These are phyloP conservation scores for Agonopterix heracliana DNA, from an alignment of 2,888 invertebrate genomes.

Conservation along the genomic window DNA sequence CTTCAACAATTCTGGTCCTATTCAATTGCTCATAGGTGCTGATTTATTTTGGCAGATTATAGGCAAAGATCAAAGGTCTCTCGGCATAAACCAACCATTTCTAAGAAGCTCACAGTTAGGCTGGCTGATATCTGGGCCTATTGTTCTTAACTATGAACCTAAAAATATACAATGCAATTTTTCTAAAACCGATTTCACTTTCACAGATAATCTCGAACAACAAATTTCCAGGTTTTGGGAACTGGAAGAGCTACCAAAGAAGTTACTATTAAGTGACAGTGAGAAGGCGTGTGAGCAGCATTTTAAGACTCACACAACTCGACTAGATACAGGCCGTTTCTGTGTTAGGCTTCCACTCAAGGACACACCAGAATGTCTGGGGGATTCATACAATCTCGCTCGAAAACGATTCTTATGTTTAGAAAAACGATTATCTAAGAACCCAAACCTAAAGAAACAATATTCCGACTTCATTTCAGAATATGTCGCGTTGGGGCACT, in stretches of 20 bases:
- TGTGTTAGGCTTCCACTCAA: neutral
- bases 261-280: constrained; percentile 11
- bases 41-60: too few species aligned
- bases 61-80: too few species aligned
- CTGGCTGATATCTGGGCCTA: constrained; percentile 22
- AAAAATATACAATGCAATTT: too few species aligned
- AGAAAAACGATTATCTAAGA: constrained; percentile 8
- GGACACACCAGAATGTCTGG: neutral
- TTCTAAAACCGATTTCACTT: too few species aligned
- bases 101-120: constrained; percentile 17
- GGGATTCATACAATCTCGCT: neutral
- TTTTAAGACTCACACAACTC: neutral
- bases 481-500: constrained; percentile 4
- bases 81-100: constrained; percentile 15
- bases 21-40: too few species aligned
- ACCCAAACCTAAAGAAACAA: constrained; percentile 3
- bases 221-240: constrained; percentile 17
- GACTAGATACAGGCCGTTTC: neutral
- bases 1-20: too few species aligned
- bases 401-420: too few species aligned
- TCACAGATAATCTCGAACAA: constrained; percentile 11
- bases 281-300: constrained; percentile 12
- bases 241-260: constrained; percentile 19
- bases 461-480: constrained; percentile 5
- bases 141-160: constrained; percentile 3